Evolutionary conservation across 1,140 invertebrate genomes (phyloP), one percentile per base, ranked within the genome.

Genomic region (Catajapyx aquilonaris): DNA sequence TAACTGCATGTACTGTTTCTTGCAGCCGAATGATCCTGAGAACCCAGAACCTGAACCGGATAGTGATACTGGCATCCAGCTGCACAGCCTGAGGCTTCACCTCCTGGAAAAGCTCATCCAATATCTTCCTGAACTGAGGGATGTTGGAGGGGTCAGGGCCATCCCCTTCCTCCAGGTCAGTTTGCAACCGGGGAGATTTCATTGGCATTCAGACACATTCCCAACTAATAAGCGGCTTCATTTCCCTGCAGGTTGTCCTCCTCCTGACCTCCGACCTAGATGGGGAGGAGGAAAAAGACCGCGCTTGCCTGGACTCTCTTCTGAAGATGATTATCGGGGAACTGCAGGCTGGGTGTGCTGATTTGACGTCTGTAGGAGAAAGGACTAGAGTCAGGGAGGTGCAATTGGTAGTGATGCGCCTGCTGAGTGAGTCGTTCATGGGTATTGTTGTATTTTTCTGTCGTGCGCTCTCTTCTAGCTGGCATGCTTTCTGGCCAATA

Each of bases 221-320:
- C n/a, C n/a, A n/a, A n/a, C n/a, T n/a, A n/a, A n/a, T n/a, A n/a
- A n/a, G n/a, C n/a, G n/a, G n/a, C n/a, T n/a, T n/a, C 32, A 16
- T 17, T 15, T 33, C 35, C 40, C 41, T 46, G 3, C 45, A 81
- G 76, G 79, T 87, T 3, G 60, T 94, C 3, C 60, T 93, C 4
- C 88, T 93, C 74, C 60, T 95, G 20, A 84, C 85, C 3, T 74
- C 76, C 31, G 87, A 94, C 57, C 62, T 94, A 5, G 85, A 91
- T 56, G 75, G 75, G 3, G 72, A 73, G 48, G 72, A 77, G 10
- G 83, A 87, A 44, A 67, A 71, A 31, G 85, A 91, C 47, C 69
- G 71, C 44, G 60, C 63, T 1, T 77, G 77, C 20, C 59, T 93
- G 1, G 76, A 85, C 43, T 64, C 66, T 5, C 58, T 93, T 5